Base-by-base conservation (phyloP, 2,888 invertebrate species). In the Lasioglossum vierecki region DNA sequence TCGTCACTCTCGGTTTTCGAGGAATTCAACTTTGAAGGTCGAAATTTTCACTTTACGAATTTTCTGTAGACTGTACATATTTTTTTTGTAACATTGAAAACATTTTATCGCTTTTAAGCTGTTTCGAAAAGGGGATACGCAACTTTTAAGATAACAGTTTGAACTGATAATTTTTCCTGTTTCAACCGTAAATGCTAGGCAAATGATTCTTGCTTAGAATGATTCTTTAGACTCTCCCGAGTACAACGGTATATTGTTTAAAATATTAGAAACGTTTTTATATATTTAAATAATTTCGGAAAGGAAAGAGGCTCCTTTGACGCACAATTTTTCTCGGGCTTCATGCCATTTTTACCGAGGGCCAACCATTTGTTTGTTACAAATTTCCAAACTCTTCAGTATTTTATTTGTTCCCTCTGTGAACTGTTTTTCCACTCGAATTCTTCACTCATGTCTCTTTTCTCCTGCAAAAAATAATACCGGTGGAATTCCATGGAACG, bases 371-470 rank as follows among this genome's bases (percentile, higher is more conserved):
- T 26, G 60, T 26, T 44, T 44, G 0, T 30, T 13, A 4, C 26
- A 26, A 72, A 83, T 77, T 75, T 74, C 57, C 75, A 85, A 86
- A 79, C 79, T n/a, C 78, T 53, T 35, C 57, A 68, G 72, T 60
- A 60, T 77, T 85, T 82, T 46, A 80, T 79, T 80, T 63, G 72
- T 26, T 49, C 79, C 63, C 57, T 71, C 68, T 68, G 60, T 30
- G 46, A 13, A 74, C 26, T 57, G 86, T 77, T 76, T 80, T 79
- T 82, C 68, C 60, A 41, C 76, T 80, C 66, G 76, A 79, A 79
- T 87, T 88, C 82, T 72, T 79, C 57, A 39, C 44, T 15, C 63
- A 41, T 60, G 76, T 70, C 30, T 46, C 41, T 68, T 77, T 60
- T 26, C 63, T 63, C n/a, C 4, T 26, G 57, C 53, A 30, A 78